These are phyloP conservation scores for Hydrotaea diabolus DNA, from an alignment of 2,888 invertebrate species.

Conservation along the genomic window DNA sequence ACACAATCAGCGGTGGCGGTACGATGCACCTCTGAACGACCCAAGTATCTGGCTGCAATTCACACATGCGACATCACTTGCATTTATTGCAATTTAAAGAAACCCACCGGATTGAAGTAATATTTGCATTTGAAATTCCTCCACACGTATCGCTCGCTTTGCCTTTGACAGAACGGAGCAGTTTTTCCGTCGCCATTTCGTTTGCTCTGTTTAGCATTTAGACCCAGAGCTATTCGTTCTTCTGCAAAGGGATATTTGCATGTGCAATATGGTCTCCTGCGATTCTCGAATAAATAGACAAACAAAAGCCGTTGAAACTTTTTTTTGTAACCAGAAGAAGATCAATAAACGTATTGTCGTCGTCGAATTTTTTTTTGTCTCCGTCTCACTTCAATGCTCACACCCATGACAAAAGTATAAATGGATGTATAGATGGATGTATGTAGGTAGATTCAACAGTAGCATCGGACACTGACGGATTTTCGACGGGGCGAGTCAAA, in stretches of 20 bases:
- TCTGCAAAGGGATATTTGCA: slow-evolving; percentile 44
- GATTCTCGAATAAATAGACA: slow-evolving; percentile 23
- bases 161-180: neutral
- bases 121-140: slow-evolving; percentile 17
- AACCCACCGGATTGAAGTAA: neutral
- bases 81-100: slow-evolving; percentile 12
- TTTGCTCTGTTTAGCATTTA: neutral
- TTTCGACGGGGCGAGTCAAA: neutral
- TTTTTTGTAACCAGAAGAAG: slow-evolving; percentile 30
- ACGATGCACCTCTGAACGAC: neutral
- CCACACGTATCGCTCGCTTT: neutral
- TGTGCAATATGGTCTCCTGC: slow-evolving; percentile 45
- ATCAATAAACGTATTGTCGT: slow-evolving; percentile 61
- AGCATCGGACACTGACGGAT: neutral
- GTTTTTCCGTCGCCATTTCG: neutral
- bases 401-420: slow-evolving; percentile 23
- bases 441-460: neutral
- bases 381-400: slow-evolving; percentile 31
- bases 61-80: neutral
- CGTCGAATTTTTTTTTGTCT: neutral
- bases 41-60: neutral
- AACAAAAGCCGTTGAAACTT: neutral
- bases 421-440: neutral
- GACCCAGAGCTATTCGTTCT: slow-evolving; percentile 1
- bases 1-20: no score